Evolutionary conservation across 2,797 vertebrate genomes (phyloP).

Genomic region (Chiropotes sagulatus): DNA sequence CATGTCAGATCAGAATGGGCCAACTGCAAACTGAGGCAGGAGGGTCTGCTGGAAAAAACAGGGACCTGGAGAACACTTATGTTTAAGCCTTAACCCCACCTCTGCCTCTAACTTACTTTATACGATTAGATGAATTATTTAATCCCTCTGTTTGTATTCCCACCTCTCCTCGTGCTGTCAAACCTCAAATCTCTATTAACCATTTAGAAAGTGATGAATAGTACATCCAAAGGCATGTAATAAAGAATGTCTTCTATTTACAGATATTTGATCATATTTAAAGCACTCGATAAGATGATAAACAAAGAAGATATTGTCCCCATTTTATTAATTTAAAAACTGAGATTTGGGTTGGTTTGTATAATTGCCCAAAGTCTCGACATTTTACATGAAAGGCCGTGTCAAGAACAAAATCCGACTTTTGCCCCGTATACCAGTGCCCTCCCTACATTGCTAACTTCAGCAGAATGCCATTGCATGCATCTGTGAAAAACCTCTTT

Average conservation of each 20-base stretch:
- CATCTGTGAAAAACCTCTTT: background rate
- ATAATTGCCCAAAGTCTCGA: background rate
- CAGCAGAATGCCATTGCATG: background rate
- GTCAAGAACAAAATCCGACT: constrained; percentile 11
- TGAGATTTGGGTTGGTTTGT: background rate
- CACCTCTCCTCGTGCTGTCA: background rate
- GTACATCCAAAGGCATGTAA: background rate
- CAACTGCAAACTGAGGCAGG: background rate
- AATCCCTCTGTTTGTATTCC: background rate
- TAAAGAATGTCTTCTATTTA: background rate
- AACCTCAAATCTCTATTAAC: background rate
- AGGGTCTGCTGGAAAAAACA: background rate
- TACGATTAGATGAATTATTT: background rate
- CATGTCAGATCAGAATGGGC: background rate
- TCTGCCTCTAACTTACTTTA: background rate
- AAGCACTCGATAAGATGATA: background rate
- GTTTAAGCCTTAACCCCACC: background rate
- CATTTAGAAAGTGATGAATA: background rate
- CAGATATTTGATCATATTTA: background rate
- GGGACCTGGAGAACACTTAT: background rate
- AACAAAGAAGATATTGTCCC: constrained; percentile 9
- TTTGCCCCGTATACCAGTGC: background rate
- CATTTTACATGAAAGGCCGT: background rate
- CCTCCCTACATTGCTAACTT: background rate
- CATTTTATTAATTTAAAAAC: constrained; percentile 18